Base-by-base conservation (phyloP, 2,888 invertebrate genomes). In the Agrilus cyanescens region DNA sequence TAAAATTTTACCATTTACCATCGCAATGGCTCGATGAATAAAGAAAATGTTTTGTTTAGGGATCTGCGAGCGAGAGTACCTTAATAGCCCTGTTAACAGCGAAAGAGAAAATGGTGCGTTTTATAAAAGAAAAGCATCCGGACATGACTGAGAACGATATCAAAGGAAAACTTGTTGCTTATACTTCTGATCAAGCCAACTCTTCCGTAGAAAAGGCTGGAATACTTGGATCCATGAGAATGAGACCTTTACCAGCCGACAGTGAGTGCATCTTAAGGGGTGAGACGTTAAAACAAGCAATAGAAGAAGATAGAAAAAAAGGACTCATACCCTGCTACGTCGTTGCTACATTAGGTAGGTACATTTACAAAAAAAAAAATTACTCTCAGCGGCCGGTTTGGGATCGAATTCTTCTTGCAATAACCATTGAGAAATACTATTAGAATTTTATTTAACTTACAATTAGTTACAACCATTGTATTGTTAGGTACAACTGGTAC, bases 301-400 rank as follows among this genome's bases (percentile, higher is more conserved):
- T 90, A 8, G 70, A 80, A 58, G 80, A 83, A 57, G 95, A 95
- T 61, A 67, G 74, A 46, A 72, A 76, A 3, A 68, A 78, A 43
- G 94, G 94, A 1, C 68, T 87, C 3, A 85, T 94, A 56, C 95
- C 96, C 0, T 88, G 89, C 54, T 88, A 83, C 57, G 87, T 90
- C 12, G 74, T 87, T 2, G 75, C 72, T 2, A 84, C 83, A 3
- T 65, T 85, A 20, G 25, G 25, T 25, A 25, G 1, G 66, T 10
- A 25, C 4, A 20, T 25, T 25, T 25, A 4, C n/a, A n/a, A n/a
- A n/a, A n/a, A n/a, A n/a, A n/a, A n/a, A n/a, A n/a, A n/a, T n/a
- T n/a, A n/a, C n/a, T n/a, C n/a, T n/a, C n/a, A n/a, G n/a, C n/a
- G n/a, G n/a, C n/a, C n/a, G n/a, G n/a, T n/a, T n/a, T n/a, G n/a